Base-by-base conservation (phyloP, 2,113 vertebrate genomes). In the Pseudolaguvia tuberculata region DNA sequence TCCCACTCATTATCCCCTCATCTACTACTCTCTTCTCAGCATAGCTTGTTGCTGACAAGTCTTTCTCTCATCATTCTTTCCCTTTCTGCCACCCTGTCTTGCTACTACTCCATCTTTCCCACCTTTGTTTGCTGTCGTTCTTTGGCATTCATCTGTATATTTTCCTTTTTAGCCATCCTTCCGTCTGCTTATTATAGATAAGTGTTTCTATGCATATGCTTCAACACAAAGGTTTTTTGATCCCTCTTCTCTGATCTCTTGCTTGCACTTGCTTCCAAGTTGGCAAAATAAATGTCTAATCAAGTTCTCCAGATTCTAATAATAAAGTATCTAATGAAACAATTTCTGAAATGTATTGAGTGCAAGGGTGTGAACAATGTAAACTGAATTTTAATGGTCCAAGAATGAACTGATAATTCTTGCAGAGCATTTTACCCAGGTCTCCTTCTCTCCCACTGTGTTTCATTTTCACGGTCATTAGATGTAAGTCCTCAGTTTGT, bases 1-100 rank as follows among this genome's bases (percentile, higher is more conserved):
- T 84, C 82, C 67, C 80, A 67, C 80, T 85, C 76, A 69, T 77
- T 83, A 83, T 66, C 61, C 75, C 76, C 53, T 61, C 72, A 23
- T 66, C 31, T 69, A 56, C 72, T 65, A 53, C 35, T 11, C 74
- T 65, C 78, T 80, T 70, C 79, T 80, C 74, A 55, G 27, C 52
- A 51, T 77, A 63, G 75, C 39, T 35, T 75, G 55, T 68, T 58
- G 70, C 68, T 53, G 27, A 6, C 73, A 72, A 70, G 75, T 55
- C 35, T 56, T 52, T 45, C n/a, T 63, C 25, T 75, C 51, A 65
- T 70, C 62, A 48, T 57, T 70, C 65, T 70, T 14, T 31, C 7
- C 3, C 27, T 1, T 51, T 51, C 27, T 27, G 11, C 48, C 39
- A 18, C 3, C 13, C 62, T 53, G n/a, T 20, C 42, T 61, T 53